These are phyloP conservation scores for Orientallactaga sibirica DNA, from an alignment of 2,797 vertebrate species.

Conservation along the genomic window DNA sequence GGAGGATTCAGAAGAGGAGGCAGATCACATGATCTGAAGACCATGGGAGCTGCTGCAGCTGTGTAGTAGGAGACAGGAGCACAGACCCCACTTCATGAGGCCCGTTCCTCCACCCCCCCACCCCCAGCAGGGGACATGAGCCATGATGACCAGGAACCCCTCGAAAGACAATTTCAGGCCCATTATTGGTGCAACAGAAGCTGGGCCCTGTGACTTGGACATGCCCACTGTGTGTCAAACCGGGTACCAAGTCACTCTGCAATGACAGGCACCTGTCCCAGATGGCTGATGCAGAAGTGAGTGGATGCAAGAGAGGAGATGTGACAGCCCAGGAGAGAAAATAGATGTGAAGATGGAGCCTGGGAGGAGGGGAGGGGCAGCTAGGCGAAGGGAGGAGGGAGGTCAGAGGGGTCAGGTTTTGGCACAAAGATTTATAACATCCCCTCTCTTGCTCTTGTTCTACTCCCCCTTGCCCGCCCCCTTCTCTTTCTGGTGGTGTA, in stretches of 20 bases:
- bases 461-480: not conserved
- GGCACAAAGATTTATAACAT: slow-evolving; percentile 86
- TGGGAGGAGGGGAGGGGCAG: not conserved
- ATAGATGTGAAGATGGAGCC: slow-evolving; percentile 65
- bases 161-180: not conserved
- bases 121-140: not conserved
- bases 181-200: not conserved
- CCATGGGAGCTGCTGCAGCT: not conserved
- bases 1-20: not conserved
- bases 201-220: not conserved
- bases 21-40: not conserved
- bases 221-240: not conserved
- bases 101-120: too few relatives aligned
- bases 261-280: not conserved
- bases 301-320: not conserved
- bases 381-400: slow-evolving; percentile 66
- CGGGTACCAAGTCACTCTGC: too few relatives aligned
- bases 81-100: too few relatives aligned
- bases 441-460: slow-evolving; percentile 68
- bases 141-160: not conserved
- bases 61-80: not conserved
- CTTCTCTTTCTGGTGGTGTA: slow-evolving; percentile 84
- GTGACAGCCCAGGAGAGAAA: slow-evolving; percentile 35
- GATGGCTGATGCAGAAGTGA: not conserved
- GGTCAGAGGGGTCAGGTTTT: slow-evolving; percentile 75